Percentiles rank a stretch among this genome's conserved stretches.
phyloP scores from a whole-genome alignment of 2,888 invertebrate genomes.

The Ochlodes sylvanus region DNA sequence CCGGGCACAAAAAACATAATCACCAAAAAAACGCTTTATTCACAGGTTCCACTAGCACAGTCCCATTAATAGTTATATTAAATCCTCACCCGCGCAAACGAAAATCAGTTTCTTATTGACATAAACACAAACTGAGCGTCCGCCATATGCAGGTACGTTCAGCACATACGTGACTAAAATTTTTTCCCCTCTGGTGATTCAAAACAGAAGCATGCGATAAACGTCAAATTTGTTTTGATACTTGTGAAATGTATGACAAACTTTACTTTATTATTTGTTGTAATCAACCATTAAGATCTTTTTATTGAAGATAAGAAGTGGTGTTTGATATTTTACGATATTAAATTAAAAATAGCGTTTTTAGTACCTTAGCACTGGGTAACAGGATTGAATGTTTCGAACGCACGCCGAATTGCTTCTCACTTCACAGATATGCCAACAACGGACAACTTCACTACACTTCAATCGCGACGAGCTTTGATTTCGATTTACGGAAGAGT shows the following conservation, averaged over 20 bases:
- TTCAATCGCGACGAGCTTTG: slow-evolving; percentile 82
- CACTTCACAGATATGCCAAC: slow-evolving; percentile 61
- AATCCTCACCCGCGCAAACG: slow-evolving; percentile 83
- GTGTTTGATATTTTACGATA: neutral
- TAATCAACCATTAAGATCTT: neutral
- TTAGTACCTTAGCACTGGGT: slow-evolving; percentile 10
- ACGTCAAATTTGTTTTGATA: neutral
- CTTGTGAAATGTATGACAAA: neutral
- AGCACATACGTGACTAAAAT: slow-evolving; percentile 58
- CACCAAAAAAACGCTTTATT: slow-evolving; percentile 76
- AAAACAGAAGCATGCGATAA: slow-evolving; percentile 40
- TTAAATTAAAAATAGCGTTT: neutral
- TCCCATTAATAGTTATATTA: slow-evolving; percentile 69
- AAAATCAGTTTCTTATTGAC: slow-evolving; percentile 84
- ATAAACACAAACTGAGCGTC: slow-evolving; percentile 85
- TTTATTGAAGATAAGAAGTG: neutral
- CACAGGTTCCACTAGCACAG: slow-evolving; percentile 78
- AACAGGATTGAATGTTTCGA: slow-evolving; percentile 53
- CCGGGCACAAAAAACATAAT: slow-evolving; percentile 77
- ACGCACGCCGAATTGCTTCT: slow-evolving; percentile 59
- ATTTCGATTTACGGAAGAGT: slow-evolving; percentile 85
- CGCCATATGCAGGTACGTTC: slow-evolving; percentile 84
- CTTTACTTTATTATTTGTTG: neutral
- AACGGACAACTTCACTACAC: slow-evolving; percentile 68
- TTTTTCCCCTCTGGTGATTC: slow-evolving; percentile 46